Evolutionary conservation across 2,888 invertebrate genomes (phyloP), one percentile per base, ranked within the genome.

Genomic region (Pachliopta kotzebuea): DNA sequence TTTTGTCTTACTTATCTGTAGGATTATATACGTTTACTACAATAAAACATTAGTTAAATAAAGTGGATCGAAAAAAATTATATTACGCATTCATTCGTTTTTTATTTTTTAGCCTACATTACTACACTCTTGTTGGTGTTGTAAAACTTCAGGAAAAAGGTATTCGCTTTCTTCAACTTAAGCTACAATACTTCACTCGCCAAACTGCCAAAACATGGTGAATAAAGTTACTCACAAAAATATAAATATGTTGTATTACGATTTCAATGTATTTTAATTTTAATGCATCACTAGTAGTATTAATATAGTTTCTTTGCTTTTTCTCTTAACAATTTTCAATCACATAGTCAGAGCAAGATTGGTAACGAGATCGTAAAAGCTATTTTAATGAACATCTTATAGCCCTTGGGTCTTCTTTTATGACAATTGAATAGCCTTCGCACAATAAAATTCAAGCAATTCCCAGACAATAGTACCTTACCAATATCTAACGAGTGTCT

Each of bases 381-480:
- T 37, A 56, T 56, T 56, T 56, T 56, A 56, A 56, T 56, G 37
- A 31, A 56, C 31, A n/a, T 31, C 31, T 37, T 56, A 56, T 56
- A 20, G 31, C 56, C 56, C 14, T 9, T 49, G 45, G 29, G 29
- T 49, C 23, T n/a, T 4, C 49, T 58, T 50, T 49, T 58, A 58
- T 58, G 9, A 29, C 58, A 3, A 58, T 58, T 49, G 24, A 26
- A 58, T 58, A 42, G 20, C 29, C n/a, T 4, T 23, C 23, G 23
- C 23, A 23, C 37, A 58, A 58, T 29, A 58, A 20, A 26, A 23
- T 20, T 49, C 8, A 45, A 58, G n/a, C 29, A 58, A 18, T 57
- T 49, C 29, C 49, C 45, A 24, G 29, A 45, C 20, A 58, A 18
- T 42, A 21, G 45, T 45, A 18, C 24, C 21, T 57, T 21, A 56